Base-by-base conservation (phyloP, 2,113 vertebrate genomes). In the Perca flavescens region DNA sequence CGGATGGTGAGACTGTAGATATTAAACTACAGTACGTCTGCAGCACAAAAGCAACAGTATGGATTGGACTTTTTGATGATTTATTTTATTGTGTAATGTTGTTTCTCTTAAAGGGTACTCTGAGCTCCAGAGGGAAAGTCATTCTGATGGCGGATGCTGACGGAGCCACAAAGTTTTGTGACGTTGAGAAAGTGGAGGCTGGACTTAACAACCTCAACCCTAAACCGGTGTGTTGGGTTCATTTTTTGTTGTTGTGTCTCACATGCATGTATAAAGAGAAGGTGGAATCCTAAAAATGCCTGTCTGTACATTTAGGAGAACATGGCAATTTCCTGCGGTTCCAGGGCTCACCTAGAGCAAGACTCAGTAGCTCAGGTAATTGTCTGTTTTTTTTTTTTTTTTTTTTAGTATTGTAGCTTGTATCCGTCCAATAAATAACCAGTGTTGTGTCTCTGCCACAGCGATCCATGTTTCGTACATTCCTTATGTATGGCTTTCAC, bases 61-160 rank as follows among this genome's bases (percentile, higher is more conserved):
- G 31, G 14, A 40, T 10, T 17, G 34, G 15, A 49, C 17, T 54
- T 81, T 31, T 5, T 66, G 12, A 53, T 65, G 14, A 36, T 50
- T 36, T 36, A 6, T 40, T 43, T 60, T 15, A n/a, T 43, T 56
- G 7, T 69, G 8, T 46, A 5, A 46, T 40, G 6, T 57, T 31
- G 8, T 74, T 22, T 53, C 3, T 66, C 17, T 28, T 65, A 47
- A 86, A 99, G 98, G 98, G 98, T 84, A 94, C 96, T n/a, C 92
- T 99, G 76, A 96, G 95, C 89, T 97, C 95, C 89, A 96, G 97
- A 34, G 98, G 98, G 0, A 92, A 93, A 74, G 90, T 95, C 61
- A 96, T 99, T 68, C 96, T 99, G 28, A 99, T 99, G 98, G 98
- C 97, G 1, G 98, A 99, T 88, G 98, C 98, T 52, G 98, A 99